Conservation (phyloP, 2,888 invertebrate genomes). For the Ophonus ardosiacus region DNA sequence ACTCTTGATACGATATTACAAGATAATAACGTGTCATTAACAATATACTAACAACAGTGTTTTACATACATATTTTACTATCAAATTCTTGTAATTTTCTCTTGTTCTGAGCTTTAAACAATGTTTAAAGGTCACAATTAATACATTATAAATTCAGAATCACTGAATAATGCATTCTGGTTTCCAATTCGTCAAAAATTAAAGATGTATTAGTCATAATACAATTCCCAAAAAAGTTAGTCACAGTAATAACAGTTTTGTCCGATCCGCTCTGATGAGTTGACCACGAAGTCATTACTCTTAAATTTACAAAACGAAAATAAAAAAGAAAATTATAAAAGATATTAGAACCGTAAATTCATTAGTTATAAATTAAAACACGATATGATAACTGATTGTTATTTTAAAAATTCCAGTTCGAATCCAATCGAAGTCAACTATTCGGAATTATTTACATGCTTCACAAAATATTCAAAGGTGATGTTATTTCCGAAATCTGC, state of each 20-base stretch:
- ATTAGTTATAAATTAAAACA: no score
- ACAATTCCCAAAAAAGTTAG: conserved; percentile 25
- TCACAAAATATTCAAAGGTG: no score
- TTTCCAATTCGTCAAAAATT: background rate
- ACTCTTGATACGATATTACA: conserved; percentile 6
- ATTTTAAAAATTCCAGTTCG: no score
- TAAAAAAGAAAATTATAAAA: background rate
- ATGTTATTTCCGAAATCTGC: no score
- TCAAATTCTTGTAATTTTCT: background rate
- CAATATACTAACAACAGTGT: background rate
- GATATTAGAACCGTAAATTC: background rate
- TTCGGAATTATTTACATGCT: no score
- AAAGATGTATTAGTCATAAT: conserved; percentile 16
- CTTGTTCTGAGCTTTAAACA: background rate
- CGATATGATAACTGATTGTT: no score
- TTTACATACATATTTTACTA: no score
- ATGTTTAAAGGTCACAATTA: background rate
- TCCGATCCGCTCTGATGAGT: conserved; percentile 3
- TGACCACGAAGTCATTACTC: conserved; percentile 6
- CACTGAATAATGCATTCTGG: conserved; percentile 10
- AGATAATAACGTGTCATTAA: conserved; percentile 24
- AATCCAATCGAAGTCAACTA: no score
- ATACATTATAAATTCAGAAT: conserved; percentile 21
- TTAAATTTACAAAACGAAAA: conserved; percentile 4
- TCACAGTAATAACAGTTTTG: conserved; percentile 6